Evolutionary conservation across 2,113 vertebrate species (phyloP).

Genomic region (Cercopithecus mona): DNA sequence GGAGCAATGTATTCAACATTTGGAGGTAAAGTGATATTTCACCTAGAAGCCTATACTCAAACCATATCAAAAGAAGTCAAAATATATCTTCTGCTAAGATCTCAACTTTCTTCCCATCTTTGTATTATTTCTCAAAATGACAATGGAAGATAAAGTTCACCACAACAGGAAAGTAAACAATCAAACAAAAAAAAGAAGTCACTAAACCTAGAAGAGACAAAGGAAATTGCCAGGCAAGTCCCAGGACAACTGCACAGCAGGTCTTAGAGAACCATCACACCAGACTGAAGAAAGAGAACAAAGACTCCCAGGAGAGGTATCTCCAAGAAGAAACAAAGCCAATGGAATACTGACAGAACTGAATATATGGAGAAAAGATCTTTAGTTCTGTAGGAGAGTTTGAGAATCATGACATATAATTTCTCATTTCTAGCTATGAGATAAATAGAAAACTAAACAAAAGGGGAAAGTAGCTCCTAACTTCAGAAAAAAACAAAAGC

Average conservation of each 20-base stretch:
- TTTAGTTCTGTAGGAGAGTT: neutral
- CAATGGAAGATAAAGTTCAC: neutral
- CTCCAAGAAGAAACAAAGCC: neutral
- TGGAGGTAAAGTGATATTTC: neutral
- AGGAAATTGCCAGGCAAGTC: slow-evolving; percentile 39
- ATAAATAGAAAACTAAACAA: neutral
- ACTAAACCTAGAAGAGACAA: neutral
- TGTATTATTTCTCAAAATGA: slow-evolving; percentile 33
- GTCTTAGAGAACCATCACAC: neutral
- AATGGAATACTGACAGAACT: neutral
- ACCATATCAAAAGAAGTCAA: neutral
- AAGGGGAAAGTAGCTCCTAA: neutral
- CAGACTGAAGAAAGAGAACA: neutral
- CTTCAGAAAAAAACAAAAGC: slow-evolving; percentile 33
- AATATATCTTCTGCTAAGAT: neutral
- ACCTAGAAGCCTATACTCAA: neutral
- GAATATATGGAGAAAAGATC: neutral
- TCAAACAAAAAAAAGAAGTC: neutral
- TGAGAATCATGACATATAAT: neutral
- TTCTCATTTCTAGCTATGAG: neutral
- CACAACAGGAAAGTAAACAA: neutral
- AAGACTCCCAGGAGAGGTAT: neutral
- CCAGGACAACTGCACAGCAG: neutral
- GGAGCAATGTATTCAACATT: neutral
- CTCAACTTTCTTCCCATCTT: neutral